Conservation (phyloP, 2,888 invertebrate species). For the Eurytoma californica region DNA sequence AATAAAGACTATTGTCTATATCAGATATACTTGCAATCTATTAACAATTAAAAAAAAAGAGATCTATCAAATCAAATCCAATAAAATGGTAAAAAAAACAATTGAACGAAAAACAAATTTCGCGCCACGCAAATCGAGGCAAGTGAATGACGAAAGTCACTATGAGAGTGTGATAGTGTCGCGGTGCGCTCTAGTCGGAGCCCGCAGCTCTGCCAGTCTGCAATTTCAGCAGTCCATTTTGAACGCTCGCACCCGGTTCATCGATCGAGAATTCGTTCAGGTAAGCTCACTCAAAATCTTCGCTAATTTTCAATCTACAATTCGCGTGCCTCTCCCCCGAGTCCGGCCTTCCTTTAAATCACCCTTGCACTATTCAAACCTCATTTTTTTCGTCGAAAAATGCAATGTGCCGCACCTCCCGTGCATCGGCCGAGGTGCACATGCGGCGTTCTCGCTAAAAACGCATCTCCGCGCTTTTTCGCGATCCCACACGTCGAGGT, state of each 20-base stretch:
- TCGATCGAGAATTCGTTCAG: conserved; percentile 29
- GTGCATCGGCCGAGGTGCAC: background rate
- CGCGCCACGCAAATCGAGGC: background rate
- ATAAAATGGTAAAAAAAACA: too few species aligned
- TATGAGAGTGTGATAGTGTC: background rate
- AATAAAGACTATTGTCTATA: too few species aligned
- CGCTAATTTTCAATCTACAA: background rate
- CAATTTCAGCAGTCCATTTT: conserved; percentile 40
- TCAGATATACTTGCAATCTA: too few species aligned
- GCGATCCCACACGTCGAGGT: background rate
- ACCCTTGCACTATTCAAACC: too few species aligned
- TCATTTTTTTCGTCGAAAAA: too few species aligned
- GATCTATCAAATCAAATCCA: too few species aligned
- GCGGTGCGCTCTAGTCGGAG: background rate
- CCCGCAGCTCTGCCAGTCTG: conserved; percentile 7
- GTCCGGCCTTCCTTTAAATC: background rate
- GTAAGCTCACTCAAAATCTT: conserved; percentile 25
- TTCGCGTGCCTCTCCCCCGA: background rate
- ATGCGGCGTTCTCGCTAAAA: too few species aligned
- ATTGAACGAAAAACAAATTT: background rate
- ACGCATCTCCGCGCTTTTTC: too few species aligned
- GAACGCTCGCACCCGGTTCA: conserved; percentile 37
- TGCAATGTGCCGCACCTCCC: too few species aligned
- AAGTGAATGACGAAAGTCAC: conserved; percentile 4
- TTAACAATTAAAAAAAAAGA: background rate